These are phyloP conservation scores for Glareola pratincola DNA, from an alignment of 2,113 vertebrate species.

Conservation along the genomic window DNA sequence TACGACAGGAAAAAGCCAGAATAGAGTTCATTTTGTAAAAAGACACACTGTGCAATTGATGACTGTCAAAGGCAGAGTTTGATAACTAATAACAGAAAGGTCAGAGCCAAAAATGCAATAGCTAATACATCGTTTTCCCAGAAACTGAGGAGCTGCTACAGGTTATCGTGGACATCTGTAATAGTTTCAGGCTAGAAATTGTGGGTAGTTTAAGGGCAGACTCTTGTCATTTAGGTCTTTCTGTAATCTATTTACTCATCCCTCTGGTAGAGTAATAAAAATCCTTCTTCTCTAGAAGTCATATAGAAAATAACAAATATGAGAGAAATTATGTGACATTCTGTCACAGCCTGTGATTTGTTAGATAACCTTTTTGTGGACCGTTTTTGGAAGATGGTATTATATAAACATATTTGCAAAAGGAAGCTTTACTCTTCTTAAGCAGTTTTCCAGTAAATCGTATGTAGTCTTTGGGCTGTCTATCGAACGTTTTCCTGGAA, in stretches of 20 bases:
- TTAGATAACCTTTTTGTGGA: not conserved
- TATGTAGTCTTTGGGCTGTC: not conserved
- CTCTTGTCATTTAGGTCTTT: not conserved
- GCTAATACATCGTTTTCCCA: not conserved
- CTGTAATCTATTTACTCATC: slow-evolving; percentile 40
- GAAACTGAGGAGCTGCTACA: not conserved
- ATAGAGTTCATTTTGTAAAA: not conserved
- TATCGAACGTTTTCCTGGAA: not conserved
- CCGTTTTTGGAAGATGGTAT: not conserved
- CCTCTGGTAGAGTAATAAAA: not conserved
- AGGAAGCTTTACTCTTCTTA: not conserved
- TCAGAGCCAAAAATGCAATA: slow-evolving; percentile 10
- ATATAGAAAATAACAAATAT: not conserved
- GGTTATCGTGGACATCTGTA: slow-evolving; percentile 10
- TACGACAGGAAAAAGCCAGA: not conserved
- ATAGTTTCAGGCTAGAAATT: slow-evolving; percentile 3
- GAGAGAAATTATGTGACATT: not conserved
- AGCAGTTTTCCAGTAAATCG: not conserved
- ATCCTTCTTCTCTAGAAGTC: slow-evolving; percentile 9
- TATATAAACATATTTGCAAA: not conserved
- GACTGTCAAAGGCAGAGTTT: not conserved
- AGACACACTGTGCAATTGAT: not conserved
- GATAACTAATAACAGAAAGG: slow-evolving; percentile 22
- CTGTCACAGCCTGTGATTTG: not conserved
- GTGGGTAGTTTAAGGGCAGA: not conserved